Evolutionary conservation across 1,140 invertebrate genomes (phyloP), one percentile per base, ranked within the genome.

Genomic region (Diuraphis noxia): DNA sequence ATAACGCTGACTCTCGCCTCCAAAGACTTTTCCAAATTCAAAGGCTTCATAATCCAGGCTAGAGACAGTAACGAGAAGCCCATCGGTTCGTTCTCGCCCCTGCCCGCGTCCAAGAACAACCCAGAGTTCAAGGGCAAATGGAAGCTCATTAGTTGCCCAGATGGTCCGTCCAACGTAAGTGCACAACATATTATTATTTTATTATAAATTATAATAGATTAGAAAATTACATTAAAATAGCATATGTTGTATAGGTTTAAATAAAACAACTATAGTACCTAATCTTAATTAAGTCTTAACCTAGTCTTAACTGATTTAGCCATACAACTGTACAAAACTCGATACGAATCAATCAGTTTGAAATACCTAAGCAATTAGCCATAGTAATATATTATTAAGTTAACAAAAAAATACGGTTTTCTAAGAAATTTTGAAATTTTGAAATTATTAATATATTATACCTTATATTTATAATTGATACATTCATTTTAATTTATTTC

Each of bases 41-140:
- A 94, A 81, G 95, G 95, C 49, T 94, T 95, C 92, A 93, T 95
- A 91, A 92, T 95, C 38, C 94, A 95, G 92, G 95, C 94, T n/a
- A 93, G 95, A 21, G 93, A 93, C 23, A 94, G 93, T 94, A 88
- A 93, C 10, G 21, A 38, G 19, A 36, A 49, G 2, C 93, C 94
- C 43, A 93, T 95, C 0, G 95, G 95, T 49, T 93, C 93, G 63
- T 95, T 95, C 93, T 93, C 93, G 9, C 92, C 94, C 0, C 7
- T 63, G 10, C 92, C 93, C 34, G 92, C 94, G 43, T 93, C 93
- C 85, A 93, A 93, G 7, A 21, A 19, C 40, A 46, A 30, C 10
- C 21, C 2, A 21, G 89, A 91, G 13, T 81, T 82, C 34, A 91
- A 91, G 13, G 46, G 46, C 34, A 82, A 91, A 40, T 79, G 72